A percentile compares a stretch with the other conserved stretches of the same genome.
Evolutionary conservation across 2,113 vertebrate genomes (phyloP).

Genomic region (Sterna hirundo): DNA sequence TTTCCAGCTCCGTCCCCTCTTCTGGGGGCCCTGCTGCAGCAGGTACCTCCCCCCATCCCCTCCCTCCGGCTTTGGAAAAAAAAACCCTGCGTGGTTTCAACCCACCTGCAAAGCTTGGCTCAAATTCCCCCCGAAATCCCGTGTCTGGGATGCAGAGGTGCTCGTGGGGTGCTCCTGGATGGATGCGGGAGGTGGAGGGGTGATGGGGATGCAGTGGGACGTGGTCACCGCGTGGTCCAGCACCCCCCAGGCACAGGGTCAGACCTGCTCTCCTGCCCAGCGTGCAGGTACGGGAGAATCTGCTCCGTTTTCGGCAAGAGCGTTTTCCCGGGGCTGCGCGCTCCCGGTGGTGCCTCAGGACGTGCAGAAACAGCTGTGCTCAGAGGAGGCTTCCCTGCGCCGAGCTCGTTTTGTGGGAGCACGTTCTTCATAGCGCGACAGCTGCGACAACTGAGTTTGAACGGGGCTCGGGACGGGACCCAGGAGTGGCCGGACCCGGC

Average conservation of each 20-base stretch:
- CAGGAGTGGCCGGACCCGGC: rapidly evolving
- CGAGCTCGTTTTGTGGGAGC: rapidly evolving
- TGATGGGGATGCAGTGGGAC: neutral
- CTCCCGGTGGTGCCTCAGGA: too few species aligned
- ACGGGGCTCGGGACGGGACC: neutral
- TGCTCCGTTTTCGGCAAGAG: neutral
- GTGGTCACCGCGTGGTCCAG: rapidly evolving
- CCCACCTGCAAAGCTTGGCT: neutral
- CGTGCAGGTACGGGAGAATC: neutral
- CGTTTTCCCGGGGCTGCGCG: rapidly evolving
- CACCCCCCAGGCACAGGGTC: neutral
- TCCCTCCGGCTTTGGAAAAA: neutral
- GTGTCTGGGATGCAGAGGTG: too few species aligned
- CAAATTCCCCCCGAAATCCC: rapidly evolving
- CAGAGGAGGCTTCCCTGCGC: neutral
- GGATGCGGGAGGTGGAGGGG: neutral
- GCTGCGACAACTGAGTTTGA: neutral
- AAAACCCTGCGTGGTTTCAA: neutral
- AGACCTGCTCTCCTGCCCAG: too few species aligned
- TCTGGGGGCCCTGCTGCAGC: neutral
- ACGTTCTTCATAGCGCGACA: neutral
- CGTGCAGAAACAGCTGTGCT: neutral
- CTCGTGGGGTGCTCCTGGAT: rapidly evolving
- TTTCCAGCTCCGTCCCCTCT: neutral
- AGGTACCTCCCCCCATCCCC: neutral